Evolutionary conservation across 2,888 invertebrate genomes (phyloP), one percentile per base, ranked within the genome.

Genomic region (Pegoplata infirma): DNA sequence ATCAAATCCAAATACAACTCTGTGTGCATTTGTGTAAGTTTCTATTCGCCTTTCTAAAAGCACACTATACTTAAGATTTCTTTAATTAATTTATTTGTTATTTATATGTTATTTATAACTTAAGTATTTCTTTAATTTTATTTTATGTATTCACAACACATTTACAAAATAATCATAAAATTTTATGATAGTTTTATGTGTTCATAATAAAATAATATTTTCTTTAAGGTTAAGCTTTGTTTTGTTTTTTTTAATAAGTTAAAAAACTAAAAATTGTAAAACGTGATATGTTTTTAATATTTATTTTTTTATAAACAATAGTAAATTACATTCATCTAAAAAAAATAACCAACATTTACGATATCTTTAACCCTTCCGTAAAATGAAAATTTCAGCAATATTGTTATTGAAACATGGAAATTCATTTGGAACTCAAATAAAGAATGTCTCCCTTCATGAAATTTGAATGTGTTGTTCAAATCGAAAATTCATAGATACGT

Each of bases 111-210:
- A 28, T 32, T 10, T 40, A 40, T n/a, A n/a, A n/a, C n/a, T n/a
- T n/a, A n/a, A n/a, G n/a, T n/a, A n/a, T n/a, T n/a, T n/a, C n/a
- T n/a, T n/a, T n/a, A n/a, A n/a, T n/a, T n/a, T n/a, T n/a, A n/a
- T n/a, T 56, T 49, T 58, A 3, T 16, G 25, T 53, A 58, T 68
- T 47, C 58, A 23, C 49, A 28, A 19, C 58, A 68, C 58, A 68
- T 36, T 56, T 28, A 56, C 21, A 5, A 12, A 36, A 64, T 5
- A 51, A 49, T 58, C 47, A 58, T 68, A 58, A 56, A 56, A 68
- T 58, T 32, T 68, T 58, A 58, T 68, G 56, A 58, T 36, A 21
- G 14, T 64, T 68, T 68, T 67, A 56, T 56, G 5, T 28, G 56
- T 56, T 47, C 14, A 56, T 58, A 68, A 49, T 68, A 49, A 68